Percentiles rank a stretch among this genome's conserved stretches.
Evolutionary conservation across 2,797 vertebrate genomes (phyloP).

Genomic region (Knipowitschia caucasica): DNA sequence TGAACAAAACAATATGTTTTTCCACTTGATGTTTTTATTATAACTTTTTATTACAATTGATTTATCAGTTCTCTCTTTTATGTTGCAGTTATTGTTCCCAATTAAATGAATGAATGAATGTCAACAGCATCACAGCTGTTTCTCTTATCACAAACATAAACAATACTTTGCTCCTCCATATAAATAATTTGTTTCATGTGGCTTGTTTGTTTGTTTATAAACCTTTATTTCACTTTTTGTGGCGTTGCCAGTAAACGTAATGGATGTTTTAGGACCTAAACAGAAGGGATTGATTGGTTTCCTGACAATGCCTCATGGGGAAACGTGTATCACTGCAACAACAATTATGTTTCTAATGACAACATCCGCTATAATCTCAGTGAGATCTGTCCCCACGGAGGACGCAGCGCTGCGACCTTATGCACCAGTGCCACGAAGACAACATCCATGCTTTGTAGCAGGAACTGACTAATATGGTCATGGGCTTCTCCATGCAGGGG

Average conservation of each 20-base stretch:
- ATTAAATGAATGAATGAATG: neutral
- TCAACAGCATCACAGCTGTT: neutral
- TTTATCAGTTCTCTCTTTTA: too few species aligned
- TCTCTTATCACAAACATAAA: neutral
- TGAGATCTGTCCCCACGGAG: constrained; percentile 15
- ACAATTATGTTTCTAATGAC: constrained; percentile 51
- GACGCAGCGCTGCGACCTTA: constrained; percentile 10
- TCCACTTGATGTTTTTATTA: too few species aligned
- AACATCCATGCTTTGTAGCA: neutral
- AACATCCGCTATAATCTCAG: constrained; percentile 40
- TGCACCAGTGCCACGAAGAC: neutral
- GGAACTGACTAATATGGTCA: neutral
- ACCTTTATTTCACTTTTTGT: constrained; percentile 2
- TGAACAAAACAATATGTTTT: too few species aligned
- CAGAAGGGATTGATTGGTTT: constrained; percentile 33
- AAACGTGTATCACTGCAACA: constrained; percentile 20
- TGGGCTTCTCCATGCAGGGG: too few species aligned
- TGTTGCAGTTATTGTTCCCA: too few species aligned
- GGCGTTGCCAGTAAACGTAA: constrained; percentile 17
- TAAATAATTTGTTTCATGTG: constrained; percentile 4
- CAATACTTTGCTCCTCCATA: neutral
- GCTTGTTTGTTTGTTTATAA: constrained; percentile 2
- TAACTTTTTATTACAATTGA: too few species aligned
- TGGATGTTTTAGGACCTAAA: constrained; percentile 22
- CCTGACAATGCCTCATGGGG: constrained; percentile 24